Percentiles rank a stretch among this genome's conserved stretches.
These are phyloP conservation scores for Tympanuchus pallidicinctus DNA, from an alignment of 2,113 vertebrate genomes.

Conservation along the genomic window DNA sequence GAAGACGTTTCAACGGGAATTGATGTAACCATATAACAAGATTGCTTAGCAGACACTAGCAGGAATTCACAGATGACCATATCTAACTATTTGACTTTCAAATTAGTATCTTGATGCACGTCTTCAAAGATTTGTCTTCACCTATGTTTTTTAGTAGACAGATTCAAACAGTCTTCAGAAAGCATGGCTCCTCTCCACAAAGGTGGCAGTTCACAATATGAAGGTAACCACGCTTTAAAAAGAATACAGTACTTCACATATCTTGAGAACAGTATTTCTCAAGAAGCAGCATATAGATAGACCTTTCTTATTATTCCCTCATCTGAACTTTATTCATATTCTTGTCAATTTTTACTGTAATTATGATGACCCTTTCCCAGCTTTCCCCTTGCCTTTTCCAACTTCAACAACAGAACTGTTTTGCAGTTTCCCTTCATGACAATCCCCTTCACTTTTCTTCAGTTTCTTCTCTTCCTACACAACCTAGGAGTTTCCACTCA, in stretches of 20 bases:
- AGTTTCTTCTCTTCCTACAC: neutral
- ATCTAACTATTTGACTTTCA: neutral
- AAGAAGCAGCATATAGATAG: neutral
- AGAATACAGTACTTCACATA: neutral
- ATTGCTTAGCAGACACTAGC: neutral
- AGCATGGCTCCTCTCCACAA: neutral
- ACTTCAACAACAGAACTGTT: neutral
- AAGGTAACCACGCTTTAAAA: neutral
- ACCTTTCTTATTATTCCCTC: neutral
- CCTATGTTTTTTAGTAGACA: neutral
- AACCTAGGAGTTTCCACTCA: neutral
- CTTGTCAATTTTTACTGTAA: neutral
- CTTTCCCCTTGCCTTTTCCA: neutral
- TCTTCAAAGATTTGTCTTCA: neutral
- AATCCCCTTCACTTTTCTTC: neutral
- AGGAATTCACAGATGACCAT: neutral
- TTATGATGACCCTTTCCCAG: neutral
- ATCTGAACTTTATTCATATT: neutral
- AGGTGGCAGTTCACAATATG: neutral
- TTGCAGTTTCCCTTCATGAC: neutral
- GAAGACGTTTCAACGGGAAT: neutral
- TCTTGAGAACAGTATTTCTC: neutral
- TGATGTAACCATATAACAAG: neutral
- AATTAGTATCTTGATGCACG: neutral
- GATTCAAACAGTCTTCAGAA: neutral